Conservation (phyloP, 30 jellyfish, hydroid and myxozoan species). For the Aurelia sp. region DNA sequence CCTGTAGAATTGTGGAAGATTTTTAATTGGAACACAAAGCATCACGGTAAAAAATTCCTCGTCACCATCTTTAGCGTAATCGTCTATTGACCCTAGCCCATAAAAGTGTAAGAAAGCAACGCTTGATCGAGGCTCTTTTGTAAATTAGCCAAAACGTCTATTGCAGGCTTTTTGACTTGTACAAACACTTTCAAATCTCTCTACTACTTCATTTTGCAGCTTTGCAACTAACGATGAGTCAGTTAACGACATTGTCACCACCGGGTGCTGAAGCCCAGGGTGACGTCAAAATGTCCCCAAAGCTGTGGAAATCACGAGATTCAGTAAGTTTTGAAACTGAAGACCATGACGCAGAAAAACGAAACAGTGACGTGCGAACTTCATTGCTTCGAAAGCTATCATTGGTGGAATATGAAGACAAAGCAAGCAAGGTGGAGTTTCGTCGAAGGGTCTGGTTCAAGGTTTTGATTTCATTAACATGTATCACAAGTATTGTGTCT, state of each 20-base stretch:
- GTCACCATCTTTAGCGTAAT: too few relatives aligned
- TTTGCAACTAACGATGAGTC: slow-evolving; percentile 13
- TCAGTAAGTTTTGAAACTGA: slow-evolving; percentile 53
- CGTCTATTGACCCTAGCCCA: too few relatives aligned
- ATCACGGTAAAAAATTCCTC: too few relatives aligned
- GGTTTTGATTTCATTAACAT: slow-evolving; percentile 43
- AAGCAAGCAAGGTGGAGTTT: slow-evolving; percentile 19
- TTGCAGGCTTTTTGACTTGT: too few relatives aligned
- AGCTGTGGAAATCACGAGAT: background rate
- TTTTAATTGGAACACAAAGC: too few relatives aligned
- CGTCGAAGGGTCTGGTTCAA: slow-evolving; percentile 82
- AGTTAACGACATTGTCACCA: background rate
- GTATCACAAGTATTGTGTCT: slow-evolving; percentile 80
- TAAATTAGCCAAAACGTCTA: too few relatives aligned
- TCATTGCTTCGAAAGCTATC: slow-evolving; percentile 54
- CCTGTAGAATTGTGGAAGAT: too few relatives aligned
- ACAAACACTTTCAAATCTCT: too few relatives aligned
- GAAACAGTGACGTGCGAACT: slow-evolving; percentile 45
- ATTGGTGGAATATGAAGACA: slow-evolving; percentile 31
- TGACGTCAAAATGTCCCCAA: slow-evolving; percentile 13
- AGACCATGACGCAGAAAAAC: slow-evolving; percentile 25
- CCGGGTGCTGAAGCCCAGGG: background rate
- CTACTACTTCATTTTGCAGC: too few relatives aligned
- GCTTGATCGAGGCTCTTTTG: too few relatives aligned
- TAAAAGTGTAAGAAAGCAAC: too few relatives aligned